Evolutionary conservation across 1,140 invertebrate genomes (phyloP), one percentile per base, ranked within the genome.

Genomic region (Calliphora vicina): DNA sequence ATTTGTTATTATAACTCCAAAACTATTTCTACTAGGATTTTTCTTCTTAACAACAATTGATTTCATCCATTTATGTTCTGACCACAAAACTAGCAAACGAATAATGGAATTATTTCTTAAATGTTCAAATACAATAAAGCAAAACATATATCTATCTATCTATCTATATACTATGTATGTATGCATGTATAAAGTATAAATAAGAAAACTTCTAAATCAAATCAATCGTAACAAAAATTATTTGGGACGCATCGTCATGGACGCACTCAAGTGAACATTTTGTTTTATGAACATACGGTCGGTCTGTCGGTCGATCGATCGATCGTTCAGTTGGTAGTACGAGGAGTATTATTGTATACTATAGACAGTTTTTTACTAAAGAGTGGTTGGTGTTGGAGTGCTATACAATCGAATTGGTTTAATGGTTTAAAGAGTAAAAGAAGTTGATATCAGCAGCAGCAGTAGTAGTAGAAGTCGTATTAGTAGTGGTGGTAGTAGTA

Each of bases 141-240:
- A 67, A 20, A 23, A 67, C 61, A 25, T 35, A 35, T 6, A 5
- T 35, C 6, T 6, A 5, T 35, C 6, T 10, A 35, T 35, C 6
- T 5, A 35, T 0, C 6, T 5, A 35, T 35, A 35, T 35, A 35
- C 35, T 35, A 35, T 6, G 8, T 35, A 35, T 8, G 5, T 35
- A 35, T 35, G 35, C 10, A 67, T 23, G 17, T 50, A 50, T n/a
- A 4, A 67, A 67, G 9, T 20, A 67, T 23, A 67, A 67, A 67
- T 8, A 25, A 23, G n/a, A 67, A 67, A 67, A 67, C 61, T 67
- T 67, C 61, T 67, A 67, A 20, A 67, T 67, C 61, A 67, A 67
- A 67, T 67, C 61, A 67, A 67, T 67, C 61, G 61, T 67, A 67
- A 67, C 61, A 67, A 67, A 67, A 67, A 23, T 67, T 67, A 23